Base-by-base conservation (phyloP, 2,888 invertebrate species). In the Odontothrips loti region DNA sequence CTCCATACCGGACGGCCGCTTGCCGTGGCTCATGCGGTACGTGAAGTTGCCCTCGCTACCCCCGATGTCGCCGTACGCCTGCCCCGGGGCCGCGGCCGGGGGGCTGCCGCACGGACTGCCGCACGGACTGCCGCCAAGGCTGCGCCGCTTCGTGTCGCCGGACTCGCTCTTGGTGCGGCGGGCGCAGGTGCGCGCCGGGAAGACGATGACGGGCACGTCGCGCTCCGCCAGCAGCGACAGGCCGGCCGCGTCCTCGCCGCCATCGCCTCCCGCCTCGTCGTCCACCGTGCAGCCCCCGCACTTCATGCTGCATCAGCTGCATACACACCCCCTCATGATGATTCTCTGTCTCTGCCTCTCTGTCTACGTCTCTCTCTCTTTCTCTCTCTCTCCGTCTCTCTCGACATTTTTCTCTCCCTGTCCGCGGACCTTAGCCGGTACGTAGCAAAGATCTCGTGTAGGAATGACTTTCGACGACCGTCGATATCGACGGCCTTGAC, bases 21-120 rank as follows among this genome's bases (percentile, higher is more conserved):
- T 75, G 68, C 68, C 12, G 11, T 75, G 68, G 11, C 23, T 12
- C 27, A 75, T 8, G 68, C 68, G 23, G 23, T 23, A 75, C 9
- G 68, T 27, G 68, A 75, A 75, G 68, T 75, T 75, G 68, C 68
- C 68, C 68, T 75, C 68, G 27, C 68, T 75, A 27, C 68, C 68
- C 12, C 68, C 68, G 68, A 75, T 75, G 10, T 75, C 68, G 27
- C 23, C 68, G 27, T 75, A 75, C 23, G 68, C 68, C 23, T 75
- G 68, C 0, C 68, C 68, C 27, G 68, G 68, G 23, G 58, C 58
- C 58, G 68, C 68, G 68, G 9, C 10, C 68, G 68, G 68, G 1
- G 68, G 68, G 68, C 68, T 75, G 27, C 68, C 68, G 68, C 27
- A 11, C 68, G 20, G 15, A 1, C 58, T 58, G 58, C 15, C 58